Evolutionary conservation across 2,888 invertebrate species (phyloP).

Genomic region (Polyploca ridens): DNA sequence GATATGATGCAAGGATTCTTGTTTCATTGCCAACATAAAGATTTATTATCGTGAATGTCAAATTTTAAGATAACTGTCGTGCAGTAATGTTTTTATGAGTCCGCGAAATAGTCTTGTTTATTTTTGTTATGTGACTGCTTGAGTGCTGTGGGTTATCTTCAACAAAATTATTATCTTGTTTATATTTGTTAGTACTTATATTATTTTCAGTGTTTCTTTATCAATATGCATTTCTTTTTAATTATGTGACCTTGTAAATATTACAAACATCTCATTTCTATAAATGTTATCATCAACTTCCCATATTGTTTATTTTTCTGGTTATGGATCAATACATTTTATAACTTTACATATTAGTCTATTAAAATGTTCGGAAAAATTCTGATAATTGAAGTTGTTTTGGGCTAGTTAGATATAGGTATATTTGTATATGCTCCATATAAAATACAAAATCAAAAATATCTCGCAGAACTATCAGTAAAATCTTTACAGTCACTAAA

Average conservation of each 20-base stretch:
- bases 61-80: constrained; percentile 27
- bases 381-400: no score
- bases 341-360: no score
- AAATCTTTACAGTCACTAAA: neutral
- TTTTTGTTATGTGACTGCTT: constrained; percentile 11
- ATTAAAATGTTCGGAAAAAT: no score
- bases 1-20: constrained; percentile 54
- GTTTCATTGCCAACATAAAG: constrained; percentile 44
- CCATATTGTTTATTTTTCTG: no score
- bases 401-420: neutral
- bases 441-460: neutral
- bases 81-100: constrained; percentile 26
- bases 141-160: neutral
- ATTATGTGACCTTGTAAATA: no score
- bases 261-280: no score
- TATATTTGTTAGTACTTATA: neutral
- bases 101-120: constrained; percentile 21
- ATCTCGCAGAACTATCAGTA: neutral
- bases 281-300: no score
- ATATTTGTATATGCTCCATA: neutral
- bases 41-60: constrained; percentile 39
- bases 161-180: neutral
- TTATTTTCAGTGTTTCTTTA: no score
- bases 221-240: no score
- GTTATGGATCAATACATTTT: no score